A percentile compares a stretch with the other conserved stretches of the same genome.
Evolutionary conservation across 1,140 invertebrate species (phyloP).

Genomic region (Argopecten irradians): DNA sequence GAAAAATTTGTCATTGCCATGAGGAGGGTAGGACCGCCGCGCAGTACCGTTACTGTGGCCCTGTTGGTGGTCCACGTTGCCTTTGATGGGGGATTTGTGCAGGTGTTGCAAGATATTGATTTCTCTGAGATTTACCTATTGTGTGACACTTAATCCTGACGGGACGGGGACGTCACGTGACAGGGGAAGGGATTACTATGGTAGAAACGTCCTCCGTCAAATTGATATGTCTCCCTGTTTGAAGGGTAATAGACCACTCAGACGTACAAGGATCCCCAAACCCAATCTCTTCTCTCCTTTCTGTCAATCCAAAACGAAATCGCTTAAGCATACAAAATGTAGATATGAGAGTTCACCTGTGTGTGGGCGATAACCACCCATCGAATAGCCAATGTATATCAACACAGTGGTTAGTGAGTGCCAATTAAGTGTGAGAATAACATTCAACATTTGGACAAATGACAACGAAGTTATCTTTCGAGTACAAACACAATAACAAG

Average conservation of each 20-base stretch:
- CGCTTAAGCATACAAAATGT: slow-evolving; percentile 21
- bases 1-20: too few relatives aligned
- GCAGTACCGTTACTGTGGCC: neutral
- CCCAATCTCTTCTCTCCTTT: neutral
- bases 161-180: neutral
- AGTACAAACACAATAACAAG: too few relatives aligned
- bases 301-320: slow-evolving; percentile 15
- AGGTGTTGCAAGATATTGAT: slow-evolving; percentile 9
- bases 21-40: neutral
- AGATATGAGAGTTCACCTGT: slow-evolving; percentile 5
- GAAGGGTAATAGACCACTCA: neutral
- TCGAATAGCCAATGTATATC: neutral
- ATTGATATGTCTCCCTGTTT: neutral
- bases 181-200: neutral
- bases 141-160: slow-evolving; percentile 14
- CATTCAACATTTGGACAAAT: neutral
- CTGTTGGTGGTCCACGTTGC: neutral
- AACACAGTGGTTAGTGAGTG: neutral
- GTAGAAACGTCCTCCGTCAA: neutral
- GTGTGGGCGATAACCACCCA: neutral
- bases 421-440: neutral
- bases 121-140: slow-evolving; percentile 2
- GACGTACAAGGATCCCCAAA: slow-evolving; percentile 4
- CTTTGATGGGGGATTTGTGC: slow-evolving; percentile 6
- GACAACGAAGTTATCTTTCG: too few relatives aligned